A percentile compares a stretch with the other conserved stretches of the same genome.
These are phyloP conservation scores for Ranitomeya imitator DNA, from an alignment of 2,113 vertebrate species.

Conservation along the genomic window DNA sequence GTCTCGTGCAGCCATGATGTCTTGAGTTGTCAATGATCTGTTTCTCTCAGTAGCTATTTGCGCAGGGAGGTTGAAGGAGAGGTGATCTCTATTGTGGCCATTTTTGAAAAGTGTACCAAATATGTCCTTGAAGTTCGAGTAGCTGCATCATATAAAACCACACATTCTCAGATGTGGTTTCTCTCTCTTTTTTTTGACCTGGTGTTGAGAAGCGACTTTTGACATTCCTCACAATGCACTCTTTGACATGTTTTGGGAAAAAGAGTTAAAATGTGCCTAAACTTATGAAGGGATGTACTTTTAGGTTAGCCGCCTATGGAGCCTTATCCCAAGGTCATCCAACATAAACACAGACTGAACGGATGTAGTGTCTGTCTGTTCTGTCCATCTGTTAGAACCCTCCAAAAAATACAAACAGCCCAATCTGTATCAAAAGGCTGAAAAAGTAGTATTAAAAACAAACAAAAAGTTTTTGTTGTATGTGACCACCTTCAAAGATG, in stretches of 20 bases:
- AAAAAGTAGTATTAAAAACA: neutral
- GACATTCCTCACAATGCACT: neutral
- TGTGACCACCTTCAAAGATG: neutral
- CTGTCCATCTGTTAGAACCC: neutral
- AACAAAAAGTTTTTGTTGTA: neutral
- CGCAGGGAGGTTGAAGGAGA: neutral
- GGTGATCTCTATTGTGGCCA: neutral
- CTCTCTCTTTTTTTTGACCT: neutral
- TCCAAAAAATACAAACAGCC: neutral
- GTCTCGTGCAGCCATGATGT: neutral
- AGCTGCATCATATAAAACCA: slow-evolving; percentile 2
- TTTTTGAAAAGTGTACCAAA: neutral
- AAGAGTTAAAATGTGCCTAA: neutral
- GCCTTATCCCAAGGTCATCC: slow-evolving; percentile 1
- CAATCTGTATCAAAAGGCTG: neutral
- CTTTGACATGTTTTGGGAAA: neutral
- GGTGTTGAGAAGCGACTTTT: neutral
- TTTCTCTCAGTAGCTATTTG: neutral
- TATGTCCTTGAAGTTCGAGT: neutral
- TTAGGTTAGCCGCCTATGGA: neutral
- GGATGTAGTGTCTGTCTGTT: neutral
- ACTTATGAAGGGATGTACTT: neutral
- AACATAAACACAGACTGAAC: neutral
- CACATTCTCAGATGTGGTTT: neutral
- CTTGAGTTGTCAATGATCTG: neutral